Conservation (phyloP, 2,113 vertebrate genomes). For the Lycocorax pyrrhopterus region DNA sequence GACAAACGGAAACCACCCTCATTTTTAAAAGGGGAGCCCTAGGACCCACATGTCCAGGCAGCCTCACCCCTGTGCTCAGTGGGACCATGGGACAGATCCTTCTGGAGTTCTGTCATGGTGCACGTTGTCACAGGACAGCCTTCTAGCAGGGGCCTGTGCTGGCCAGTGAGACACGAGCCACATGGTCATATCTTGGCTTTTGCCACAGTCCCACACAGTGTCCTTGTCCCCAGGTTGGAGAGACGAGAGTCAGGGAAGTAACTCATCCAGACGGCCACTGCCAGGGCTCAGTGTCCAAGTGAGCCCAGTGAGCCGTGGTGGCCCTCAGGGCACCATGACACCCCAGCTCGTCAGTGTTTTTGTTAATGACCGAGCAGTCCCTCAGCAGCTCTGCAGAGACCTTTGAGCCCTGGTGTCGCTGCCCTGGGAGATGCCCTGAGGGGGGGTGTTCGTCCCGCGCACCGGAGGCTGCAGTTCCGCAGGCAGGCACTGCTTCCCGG, state of each 20-base stretch:
- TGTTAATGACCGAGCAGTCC: not conserved
- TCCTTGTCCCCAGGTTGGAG: not conserved
- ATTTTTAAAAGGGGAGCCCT: not conserved
- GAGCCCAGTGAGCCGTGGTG: not conserved
- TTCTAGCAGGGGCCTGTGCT: not conserved
- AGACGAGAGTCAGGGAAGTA: not conserved
- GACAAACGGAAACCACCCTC: not conserved
- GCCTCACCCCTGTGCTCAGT: too few species aligned
- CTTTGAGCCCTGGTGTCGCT: not conserved
- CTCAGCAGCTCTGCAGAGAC: not conserved
- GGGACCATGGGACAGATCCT: not conserved
- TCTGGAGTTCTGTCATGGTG: not conserved
- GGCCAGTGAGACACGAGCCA: not conserved
- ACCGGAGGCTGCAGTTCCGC: too few species aligned
- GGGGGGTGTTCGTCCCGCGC: too few species aligned
- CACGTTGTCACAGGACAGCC: not conserved
- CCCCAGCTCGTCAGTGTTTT: not conserved
- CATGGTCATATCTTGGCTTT: not conserved
- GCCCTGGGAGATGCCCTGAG: too few species aligned
- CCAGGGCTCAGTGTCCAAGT: not conserved
- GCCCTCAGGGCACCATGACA: not conserved
- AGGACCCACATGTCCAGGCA: not conserved
- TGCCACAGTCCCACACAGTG: not conserved
- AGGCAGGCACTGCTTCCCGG: too few species aligned
- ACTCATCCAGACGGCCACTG: not conserved